phyloP scores from a whole-genome alignment of 2,797 vertebrate species.

The Tarsius wallacei region DNA sequence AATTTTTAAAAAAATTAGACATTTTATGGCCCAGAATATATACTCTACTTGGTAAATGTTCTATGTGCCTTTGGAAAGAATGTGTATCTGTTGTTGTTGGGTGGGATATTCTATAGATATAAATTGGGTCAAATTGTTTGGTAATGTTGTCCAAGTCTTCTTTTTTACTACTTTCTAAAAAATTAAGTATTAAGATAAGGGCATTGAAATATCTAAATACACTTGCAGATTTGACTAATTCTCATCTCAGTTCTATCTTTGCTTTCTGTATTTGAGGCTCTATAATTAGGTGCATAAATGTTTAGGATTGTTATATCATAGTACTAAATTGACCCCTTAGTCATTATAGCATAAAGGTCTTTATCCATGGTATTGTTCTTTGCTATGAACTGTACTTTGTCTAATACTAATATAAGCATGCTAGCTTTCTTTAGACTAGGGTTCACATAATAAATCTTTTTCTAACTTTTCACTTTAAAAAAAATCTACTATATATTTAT shows the following conservation, averaged over 20 bases:
- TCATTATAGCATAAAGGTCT: constrained; percentile 34
- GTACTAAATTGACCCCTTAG: constrained; percentile 50
- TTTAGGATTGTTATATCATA: constrained; percentile 54
- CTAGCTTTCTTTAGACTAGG: constrained; percentile 31
- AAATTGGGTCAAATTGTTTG: background rate
- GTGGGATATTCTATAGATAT: background rate
- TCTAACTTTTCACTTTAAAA: constrained; percentile 1
- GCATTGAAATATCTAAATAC: background rate
- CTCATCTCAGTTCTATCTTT: constrained; percentile 28
- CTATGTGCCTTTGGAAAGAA: background rate
- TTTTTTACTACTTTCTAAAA: background rate
- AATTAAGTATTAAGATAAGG: constrained; percentile 5
- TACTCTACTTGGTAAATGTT: background rate
- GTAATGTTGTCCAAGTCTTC: background rate
- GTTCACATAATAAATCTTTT: constrained; percentile 13
- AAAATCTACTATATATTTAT: constrained; percentile 43
- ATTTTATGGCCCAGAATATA: background rate
- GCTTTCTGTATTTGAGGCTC: constrained; percentile 50
- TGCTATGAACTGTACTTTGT: constrained; percentile 48
- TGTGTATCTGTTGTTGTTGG: background rate
- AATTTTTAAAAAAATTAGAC: background rate
- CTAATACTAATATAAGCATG: constrained; percentile 4
- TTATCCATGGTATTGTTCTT: constrained; percentile 36
- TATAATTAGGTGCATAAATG: constrained; percentile 50
- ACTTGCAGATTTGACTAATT: background rate